Base-by-base conservation (phyloP, 2,888 invertebrate genomes). In the Andrena hattorfiana region DNA sequence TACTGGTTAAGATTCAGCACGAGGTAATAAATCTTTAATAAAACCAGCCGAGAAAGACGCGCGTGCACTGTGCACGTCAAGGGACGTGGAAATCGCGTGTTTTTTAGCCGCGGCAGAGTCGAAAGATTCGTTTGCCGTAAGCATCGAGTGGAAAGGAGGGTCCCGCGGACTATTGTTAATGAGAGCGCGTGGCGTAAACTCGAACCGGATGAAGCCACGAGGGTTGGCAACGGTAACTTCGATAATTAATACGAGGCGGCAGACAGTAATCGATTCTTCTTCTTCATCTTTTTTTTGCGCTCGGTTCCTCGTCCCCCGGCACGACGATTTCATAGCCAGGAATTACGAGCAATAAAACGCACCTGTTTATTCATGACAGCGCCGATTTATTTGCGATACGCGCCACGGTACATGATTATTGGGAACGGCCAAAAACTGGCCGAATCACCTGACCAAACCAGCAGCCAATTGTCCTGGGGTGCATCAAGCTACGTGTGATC, bases 141-240 rank as follows among this genome's bases (percentile, higher is more conserved):
- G 77, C 77, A 78, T 70, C 81, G 64, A 78, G 79, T 77, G 82
- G 69, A 77, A 83, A 78, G 79, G 79, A 67, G 83, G 77, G 81
- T 74, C 78, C 42, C 79, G 64, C 67, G 23, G 76, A 79, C 67
- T 80, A 88, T 91, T 88, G 87, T 90, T 90, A 92, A 92, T 90
- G 89, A 89, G 87, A 89, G 87, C 90, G 88, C 87, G 89, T 90
- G 90, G 90, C 87, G 88, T 87, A 89, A 42, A 87, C 88, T 84
- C 82, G 84, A 84, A 85, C 87, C 86, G 87, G 86, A 89, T 85
- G 84, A 79, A 73, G 69, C 72, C 73, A n/a, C 68, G 66, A 64
- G 79, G 83, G 76, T 63, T 76, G 78, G 71, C 74, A 84, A 77
- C 85, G 74, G 81, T 86, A 74, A 77, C 81, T 87, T 85, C 73